Base-by-base conservation (phyloP, 2,113 vertebrate genomes). In the Bufo gargarizans region DNA sequence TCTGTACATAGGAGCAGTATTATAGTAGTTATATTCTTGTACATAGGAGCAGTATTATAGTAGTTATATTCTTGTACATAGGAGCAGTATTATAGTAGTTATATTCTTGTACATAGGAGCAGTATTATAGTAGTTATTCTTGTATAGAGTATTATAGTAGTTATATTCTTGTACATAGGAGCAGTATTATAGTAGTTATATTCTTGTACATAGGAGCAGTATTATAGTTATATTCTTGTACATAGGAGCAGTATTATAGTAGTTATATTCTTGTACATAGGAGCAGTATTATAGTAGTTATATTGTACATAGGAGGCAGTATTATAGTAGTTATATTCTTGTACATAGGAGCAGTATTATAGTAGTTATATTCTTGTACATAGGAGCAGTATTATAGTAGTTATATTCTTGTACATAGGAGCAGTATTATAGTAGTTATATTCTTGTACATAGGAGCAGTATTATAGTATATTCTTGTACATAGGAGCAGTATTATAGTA, bases 361-460 rank as follows among this genome's bases (percentile, higher is more conserved):
- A 74, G 71, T 49, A 74, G 71, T 17, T 74, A 49, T 74, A 74
- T 74, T 47, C 71, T 74, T 74, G 71, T 74, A 74, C 14, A 74
- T 74, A 17, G 43, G 43, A 1, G 71, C 7, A 74, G 71, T 72
- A 72, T 74, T 47, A 74, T 74, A 74, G 69, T 14, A 72, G 69
- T n/a, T 72, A 72, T 72, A 74, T 74, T 74, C 71, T 47, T 74
- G 43, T 74, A 47, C 14, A 47, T 74, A 74, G 43, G 0, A 1
- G 71, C 14, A 74, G 71, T 74, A 74, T 74, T 49, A 74, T 47
- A 74, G 71, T 74, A 74, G 71, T 74, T 74, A 74, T 74, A 74
- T n/a, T 47, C 22, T 13, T 43, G 67, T 71, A 71, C 16, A 71
- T 71, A 71, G 67, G 33, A 1, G 71, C 43, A 74, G 71, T 74